Conservation (phyloP, 2,888 invertebrate genomes). For the Deilephila porcellus region DNA sequence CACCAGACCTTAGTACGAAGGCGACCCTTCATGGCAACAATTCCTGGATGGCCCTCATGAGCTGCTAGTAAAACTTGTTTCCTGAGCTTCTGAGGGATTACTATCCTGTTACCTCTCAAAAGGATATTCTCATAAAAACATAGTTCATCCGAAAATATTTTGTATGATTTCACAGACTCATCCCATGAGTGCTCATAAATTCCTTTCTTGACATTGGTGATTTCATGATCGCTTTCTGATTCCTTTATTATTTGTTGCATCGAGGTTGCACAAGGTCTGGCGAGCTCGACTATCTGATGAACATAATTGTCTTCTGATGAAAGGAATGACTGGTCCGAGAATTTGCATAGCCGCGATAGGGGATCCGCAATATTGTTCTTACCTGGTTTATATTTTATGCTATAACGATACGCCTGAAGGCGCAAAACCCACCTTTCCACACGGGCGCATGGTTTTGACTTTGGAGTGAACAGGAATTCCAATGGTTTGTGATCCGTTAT, state of each 20-base stretch:
- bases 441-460: no score
- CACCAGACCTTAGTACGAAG: not conserved
- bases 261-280: not conserved
- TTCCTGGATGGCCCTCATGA: not conserved
- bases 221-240: slow-evolving; percentile 1
- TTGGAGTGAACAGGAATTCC: no score
- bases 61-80: no score
- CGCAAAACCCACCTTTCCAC: no score
- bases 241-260: not conserved
- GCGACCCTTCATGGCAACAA: not conserved
- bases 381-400: not conserved
- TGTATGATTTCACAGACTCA: no score
- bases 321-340: not conserved
- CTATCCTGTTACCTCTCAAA: no score
- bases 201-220: not conserved
- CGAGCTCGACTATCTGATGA: not conserved
- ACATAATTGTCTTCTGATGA: not conserved
- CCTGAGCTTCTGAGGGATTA: no score
- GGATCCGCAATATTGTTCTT: not conserved
- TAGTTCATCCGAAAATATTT: not conserved
- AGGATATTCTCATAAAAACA: not conserved
- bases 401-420: no score
- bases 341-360: not conserved
- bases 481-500: no score
- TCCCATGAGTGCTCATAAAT: no score